Percentiles rank a stretch among this genome's conserved stretches.
Evolutionary conservation across 2,797 vertebrate genomes (phyloP).

Genomic region (Ctenochaetus hawaiiensis): DNA sequence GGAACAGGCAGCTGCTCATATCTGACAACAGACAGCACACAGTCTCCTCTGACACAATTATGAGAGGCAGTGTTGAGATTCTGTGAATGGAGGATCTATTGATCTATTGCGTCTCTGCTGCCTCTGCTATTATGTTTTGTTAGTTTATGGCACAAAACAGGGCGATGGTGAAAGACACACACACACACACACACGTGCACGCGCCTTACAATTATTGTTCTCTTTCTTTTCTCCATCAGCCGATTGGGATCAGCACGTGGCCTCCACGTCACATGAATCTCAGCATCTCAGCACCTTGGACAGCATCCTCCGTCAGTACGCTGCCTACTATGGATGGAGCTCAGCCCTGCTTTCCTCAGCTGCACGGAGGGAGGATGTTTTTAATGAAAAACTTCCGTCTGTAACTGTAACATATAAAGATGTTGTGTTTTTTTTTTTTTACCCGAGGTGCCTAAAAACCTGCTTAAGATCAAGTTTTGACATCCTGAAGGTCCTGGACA

Average conservation of each 20-base stretch:
- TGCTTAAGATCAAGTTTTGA: background rate
- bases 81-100: background rate
- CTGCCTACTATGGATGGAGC: conserved; percentile 34
- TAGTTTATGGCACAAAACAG: background rate
- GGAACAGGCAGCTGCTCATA: background rate
- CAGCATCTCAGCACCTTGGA: conserved; percentile 81
- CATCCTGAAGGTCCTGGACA: background rate
- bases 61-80: background rate
- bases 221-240: conserved; percentile 11
- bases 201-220: conserved; percentile 12
- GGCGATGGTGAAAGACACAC: background rate
- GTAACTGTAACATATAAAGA: background rate
- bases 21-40: conserved; percentile 5
- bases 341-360: conserved; percentile 19
- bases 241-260: conserved; percentile 63
- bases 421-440: conserved; percentile 14
- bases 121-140: background rate
- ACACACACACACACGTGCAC: conserved; percentile 9
- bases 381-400: background rate
- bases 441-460: background rate
- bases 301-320: conserved; percentile 70
- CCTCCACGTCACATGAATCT: conserved; percentile 70
- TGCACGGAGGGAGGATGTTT: conserved; percentile 8
- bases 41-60: conserved; percentile 5
- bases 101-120: background rate